Percentiles rank a stretch among this genome's conserved stretches.
These are phyloP conservation scores for Beris chalybata DNA, from an alignment of 2,888 invertebrate species.

Conservation along the genomic window DNA sequence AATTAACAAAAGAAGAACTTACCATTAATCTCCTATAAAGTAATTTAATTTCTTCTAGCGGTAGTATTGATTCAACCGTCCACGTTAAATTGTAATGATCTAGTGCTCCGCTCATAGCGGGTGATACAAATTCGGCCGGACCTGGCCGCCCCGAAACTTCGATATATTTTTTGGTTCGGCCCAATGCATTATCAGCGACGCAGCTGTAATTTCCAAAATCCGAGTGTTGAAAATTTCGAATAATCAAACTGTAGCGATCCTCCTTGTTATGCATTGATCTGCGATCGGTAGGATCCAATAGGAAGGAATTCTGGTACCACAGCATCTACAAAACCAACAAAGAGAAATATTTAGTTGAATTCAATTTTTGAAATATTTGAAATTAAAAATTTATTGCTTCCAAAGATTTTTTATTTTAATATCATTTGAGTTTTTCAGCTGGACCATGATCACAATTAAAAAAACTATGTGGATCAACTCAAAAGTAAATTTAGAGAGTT, in stretches of 20 bases:
- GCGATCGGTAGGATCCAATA: constrained; percentile 64
- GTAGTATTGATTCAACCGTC: constrained; percentile 68
- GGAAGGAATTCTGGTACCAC: constrained; percentile 68
- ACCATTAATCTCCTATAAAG: constrained; percentile 66
- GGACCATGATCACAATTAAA: too few species aligned
- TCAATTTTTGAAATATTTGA: too few species aligned
- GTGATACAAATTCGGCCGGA: constrained; percentile 64
- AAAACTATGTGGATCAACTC: too few species aligned
- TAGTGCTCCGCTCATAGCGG: constrained; percentile 62
- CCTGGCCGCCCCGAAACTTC: constrained; percentile 68
- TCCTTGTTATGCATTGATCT: constrained; percentile 64
- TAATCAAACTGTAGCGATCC: constrained; percentile 62
- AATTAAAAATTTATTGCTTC: too few species aligned
- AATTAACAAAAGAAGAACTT: constrained; percentile 42
- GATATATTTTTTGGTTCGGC: constrained; percentile 62
- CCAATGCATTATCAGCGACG: constrained; percentile 60
- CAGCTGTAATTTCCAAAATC: constrained; percentile 68
- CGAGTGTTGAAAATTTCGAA: constrained; percentile 62
- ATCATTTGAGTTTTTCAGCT: too few species aligned
- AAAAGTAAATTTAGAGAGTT: too few species aligned
- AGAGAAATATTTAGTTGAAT: background rate
- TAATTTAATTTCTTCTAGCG: constrained; percentile 65
- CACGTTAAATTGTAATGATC: constrained; percentile 68
- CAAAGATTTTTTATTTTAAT: too few species aligned
- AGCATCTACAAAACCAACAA: constrained; percentile 57